phyloP scores from a whole-genome alignment of 2,797 vertebrate genomes.

The Amphiprion clarkii region DNA sequence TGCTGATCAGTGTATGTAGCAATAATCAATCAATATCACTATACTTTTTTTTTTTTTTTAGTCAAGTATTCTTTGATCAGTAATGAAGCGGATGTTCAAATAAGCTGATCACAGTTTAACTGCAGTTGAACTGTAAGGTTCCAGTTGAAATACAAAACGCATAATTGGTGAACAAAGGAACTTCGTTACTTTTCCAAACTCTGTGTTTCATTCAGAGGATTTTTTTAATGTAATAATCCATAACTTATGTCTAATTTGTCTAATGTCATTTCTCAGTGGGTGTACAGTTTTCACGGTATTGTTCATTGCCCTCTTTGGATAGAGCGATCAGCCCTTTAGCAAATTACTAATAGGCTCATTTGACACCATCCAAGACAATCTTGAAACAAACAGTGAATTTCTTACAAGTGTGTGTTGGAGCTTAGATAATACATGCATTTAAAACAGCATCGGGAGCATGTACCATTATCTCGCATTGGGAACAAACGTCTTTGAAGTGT shows the following conservation, averaged over 20 bases:
- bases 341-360: conserved; percentile 39
- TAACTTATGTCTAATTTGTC: conserved; percentile 4
- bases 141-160: no score
- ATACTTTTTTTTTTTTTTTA: no score
- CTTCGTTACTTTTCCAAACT: not conserved
- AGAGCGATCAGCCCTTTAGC: conserved; percentile 8
- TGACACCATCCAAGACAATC: conserved; percentile 39
- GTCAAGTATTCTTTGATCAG: no score
- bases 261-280: conserved; percentile 2
- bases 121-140: not conserved
- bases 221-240: not conserved
- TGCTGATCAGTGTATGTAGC: no score
- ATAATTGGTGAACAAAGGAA: conserved; percentile 6
- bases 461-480: conserved; percentile 51
- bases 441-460: conserved; percentile 58
- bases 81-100: no score
- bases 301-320: conserved; percentile 14
- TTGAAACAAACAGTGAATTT: conserved; percentile 48
- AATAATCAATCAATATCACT: no score
- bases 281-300: conserved; percentile 14
- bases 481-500: conserved; percentile 74
- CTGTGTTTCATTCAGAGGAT: conserved; percentile 5
- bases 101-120: not conserved
- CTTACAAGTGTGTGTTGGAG: conserved; percentile 35
- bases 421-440: conserved; percentile 57